phyloP scores from a whole-genome alignment of 2,888 invertebrate genomes.

The Tipula unca region DNA sequence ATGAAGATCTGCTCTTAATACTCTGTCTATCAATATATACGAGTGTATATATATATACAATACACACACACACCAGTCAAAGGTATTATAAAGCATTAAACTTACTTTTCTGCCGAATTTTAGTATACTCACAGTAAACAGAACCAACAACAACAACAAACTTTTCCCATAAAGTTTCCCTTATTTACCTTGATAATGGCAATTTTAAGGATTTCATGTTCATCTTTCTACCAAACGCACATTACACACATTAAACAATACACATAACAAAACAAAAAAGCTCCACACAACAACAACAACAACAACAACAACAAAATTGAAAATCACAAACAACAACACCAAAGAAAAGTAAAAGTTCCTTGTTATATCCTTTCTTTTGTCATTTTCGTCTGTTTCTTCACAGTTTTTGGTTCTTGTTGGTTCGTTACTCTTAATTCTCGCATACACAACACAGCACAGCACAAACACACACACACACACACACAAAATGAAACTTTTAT shows the following conservation, averaged over 20 bases:
- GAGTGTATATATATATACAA: neutral
- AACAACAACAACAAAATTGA: neutral
- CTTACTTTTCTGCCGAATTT: neutral
- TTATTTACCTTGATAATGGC: neutral
- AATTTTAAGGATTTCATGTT: neutral
- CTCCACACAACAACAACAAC: neutral
- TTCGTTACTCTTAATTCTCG: constrained; percentile 8
- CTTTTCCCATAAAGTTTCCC: neutral
- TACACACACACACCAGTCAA: neutral
- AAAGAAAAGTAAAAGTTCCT: neutral
- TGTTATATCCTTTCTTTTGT: neutral
- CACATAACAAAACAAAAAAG: neutral
- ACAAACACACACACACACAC: neutral
- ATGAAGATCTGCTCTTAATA: neutral
- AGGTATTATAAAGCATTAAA: neutral
- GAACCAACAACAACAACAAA: neutral
- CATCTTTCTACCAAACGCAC: neutral
- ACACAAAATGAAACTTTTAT: neutral
- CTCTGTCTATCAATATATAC: too few relatives aligned
- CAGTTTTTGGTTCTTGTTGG: neutral
- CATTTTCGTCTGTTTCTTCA: neutral
- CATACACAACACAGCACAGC: neutral
- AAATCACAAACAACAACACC: neutral
- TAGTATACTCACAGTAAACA: neutral
- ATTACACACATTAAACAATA: neutral